These are phyloP conservation scores for Leucophenga montana DNA, from an alignment of 2,888 invertebrate species.

Conservation along the genomic window DNA sequence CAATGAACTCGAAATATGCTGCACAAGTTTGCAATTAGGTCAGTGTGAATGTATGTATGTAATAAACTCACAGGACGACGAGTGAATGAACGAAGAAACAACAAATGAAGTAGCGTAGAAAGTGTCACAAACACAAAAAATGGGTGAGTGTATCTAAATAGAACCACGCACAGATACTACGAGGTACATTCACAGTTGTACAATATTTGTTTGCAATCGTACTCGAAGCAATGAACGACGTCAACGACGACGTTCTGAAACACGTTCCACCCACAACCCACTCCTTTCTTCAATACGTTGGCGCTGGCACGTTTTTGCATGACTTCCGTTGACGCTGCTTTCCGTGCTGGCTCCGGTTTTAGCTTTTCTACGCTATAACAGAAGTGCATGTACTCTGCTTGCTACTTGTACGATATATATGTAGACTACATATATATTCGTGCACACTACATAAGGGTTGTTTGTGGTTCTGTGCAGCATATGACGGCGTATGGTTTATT, in stretches of 20 bases:
- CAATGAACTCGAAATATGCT: not conserved
- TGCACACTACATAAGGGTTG: not conserved
- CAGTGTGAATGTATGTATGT: constrained; percentile 19
- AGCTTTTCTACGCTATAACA: not conserved
- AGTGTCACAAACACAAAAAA: constrained; percentile 52
- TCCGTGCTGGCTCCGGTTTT: not conserved
- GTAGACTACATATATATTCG: not conserved
- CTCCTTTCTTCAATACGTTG: constrained; percentile 46
- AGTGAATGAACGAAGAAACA: too few species aligned
- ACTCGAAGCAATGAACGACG: too few species aligned
- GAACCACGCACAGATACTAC: not conserved
- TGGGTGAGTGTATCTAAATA: not conserved
- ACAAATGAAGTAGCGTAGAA: constrained; percentile 21
- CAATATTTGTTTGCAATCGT: not conserved
- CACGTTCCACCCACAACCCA: too few species aligned
- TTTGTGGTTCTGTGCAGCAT: too few species aligned
- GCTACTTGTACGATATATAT: not conserved
- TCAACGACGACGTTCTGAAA: constrained; percentile 29
- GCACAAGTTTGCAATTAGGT: constrained; percentile 44
- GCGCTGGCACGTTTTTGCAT: constrained; percentile 63
- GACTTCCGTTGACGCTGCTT: constrained; percentile 47
- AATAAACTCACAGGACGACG: not conserved
- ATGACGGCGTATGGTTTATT: constrained; percentile 58
- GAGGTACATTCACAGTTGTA: too few species aligned
- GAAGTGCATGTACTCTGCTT: not conserved